Evolutionary conservation across 2,888 invertebrate species (phyloP).

Genomic region (Xylota sylvarum): DNA sequence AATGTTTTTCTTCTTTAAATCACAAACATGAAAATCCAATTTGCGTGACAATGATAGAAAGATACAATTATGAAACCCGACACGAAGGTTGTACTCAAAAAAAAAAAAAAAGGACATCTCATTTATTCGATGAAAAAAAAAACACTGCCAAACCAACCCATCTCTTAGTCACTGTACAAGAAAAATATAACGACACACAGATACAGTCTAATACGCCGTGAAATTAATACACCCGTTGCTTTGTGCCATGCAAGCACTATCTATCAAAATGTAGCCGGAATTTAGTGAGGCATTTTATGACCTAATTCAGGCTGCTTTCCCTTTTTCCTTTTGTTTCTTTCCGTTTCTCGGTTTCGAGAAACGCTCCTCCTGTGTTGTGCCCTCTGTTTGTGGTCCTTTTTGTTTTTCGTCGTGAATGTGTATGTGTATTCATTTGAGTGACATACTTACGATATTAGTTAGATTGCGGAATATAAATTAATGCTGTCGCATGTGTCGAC

Average conservation of each 20-base stretch:
- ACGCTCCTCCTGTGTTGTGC: neutral
- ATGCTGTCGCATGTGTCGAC: constrained; percentile 73
- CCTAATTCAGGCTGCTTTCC: constrained; percentile 57
- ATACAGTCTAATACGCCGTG: constrained; percentile 37
- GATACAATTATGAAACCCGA: neutral
- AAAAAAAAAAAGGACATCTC: constrained; percentile 17
- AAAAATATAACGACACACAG: constrained; percentile 5
- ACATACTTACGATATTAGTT: constrained; percentile 54
- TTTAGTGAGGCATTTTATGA: constrained; percentile 69
- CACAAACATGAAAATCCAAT: constrained; percentile 18
- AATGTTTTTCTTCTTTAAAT: no score
- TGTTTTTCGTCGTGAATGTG: neutral
- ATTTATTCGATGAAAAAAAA: constrained; percentile 27
- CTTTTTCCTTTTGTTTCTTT: constrained; percentile 21
- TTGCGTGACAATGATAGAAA: constrained; percentile 29
- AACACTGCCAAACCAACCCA: no score
- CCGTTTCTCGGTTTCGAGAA: neutral
- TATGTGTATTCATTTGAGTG: constrained; percentile 18
- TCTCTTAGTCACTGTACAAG: neutral
- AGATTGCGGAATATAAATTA: constrained; percentile 66
- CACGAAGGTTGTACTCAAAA: neutral
- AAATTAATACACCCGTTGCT: constrained; percentile 68
- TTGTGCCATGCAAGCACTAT: constrained; percentile 60
- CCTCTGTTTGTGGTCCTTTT: neutral
- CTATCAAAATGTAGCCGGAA: constrained; percentile 50